Percentiles rank a stretch among this genome's conserved stretches.
Evolutionary conservation across 1,140 invertebrate species (phyloP).

Genomic region (Micrasema minimum): DNA sequence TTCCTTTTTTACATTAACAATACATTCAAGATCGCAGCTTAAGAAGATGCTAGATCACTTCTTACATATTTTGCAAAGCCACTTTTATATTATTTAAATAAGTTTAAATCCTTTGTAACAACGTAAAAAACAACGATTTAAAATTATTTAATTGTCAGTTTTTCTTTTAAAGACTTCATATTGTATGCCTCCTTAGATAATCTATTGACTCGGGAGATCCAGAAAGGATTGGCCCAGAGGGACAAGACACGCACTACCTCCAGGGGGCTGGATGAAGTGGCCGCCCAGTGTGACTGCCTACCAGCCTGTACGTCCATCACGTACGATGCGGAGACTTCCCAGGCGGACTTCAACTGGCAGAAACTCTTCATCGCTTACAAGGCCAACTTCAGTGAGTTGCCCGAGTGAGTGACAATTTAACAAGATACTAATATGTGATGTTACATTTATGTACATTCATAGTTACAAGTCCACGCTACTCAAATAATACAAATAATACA

Average conservation of each 20-base stretch:
- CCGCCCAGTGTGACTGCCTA: constrained; percentile 71
- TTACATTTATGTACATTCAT: neutral
- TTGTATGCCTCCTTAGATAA: neutral
- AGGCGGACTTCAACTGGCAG: constrained; percentile 71
- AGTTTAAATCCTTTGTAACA: too few species aligned
- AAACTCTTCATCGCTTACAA: constrained; percentile 65
- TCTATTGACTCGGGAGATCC: constrained; percentile 62
- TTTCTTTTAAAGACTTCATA: neutral
- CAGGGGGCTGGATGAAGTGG: constrained; percentile 15
- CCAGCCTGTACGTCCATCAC: constrained; percentile 74
- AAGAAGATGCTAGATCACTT: too few species aligned
- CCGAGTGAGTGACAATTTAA: constrained; percentile 8
- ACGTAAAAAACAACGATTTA: too few species aligned
- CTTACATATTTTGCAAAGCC: too few species aligned
- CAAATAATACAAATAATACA: too few species aligned
- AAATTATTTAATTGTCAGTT: too few species aligned
- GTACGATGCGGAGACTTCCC: constrained; percentile 75
- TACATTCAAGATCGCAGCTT: too few species aligned
- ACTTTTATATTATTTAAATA: too few species aligned
- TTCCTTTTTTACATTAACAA: neutral
- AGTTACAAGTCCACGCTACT: too few species aligned
- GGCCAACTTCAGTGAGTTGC: constrained; percentile 36
- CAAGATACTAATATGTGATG: neutral
- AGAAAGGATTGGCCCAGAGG: constrained; percentile 53
- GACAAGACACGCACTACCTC: constrained; percentile 41